Evolutionary conservation across 2,113 vertebrate genomes (phyloP).

Genomic region (Vimba vimba): DNA sequence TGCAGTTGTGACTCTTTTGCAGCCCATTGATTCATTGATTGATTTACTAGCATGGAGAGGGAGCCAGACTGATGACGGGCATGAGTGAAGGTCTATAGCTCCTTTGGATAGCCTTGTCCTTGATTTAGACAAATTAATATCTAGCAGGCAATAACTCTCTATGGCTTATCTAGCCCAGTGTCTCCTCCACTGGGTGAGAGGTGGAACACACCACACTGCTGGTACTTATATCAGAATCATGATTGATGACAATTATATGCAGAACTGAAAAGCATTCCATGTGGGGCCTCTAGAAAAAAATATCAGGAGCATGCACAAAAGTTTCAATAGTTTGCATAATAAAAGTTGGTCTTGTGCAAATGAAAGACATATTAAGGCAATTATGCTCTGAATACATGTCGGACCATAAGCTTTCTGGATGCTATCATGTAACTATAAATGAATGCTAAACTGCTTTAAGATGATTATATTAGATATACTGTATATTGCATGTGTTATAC

Average conservation of each 20-base stretch:
- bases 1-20: slow-evolving; percentile 30
- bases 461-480: neutral
- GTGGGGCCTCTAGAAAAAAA: neutral
- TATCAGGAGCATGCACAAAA: slow-evolving; percentile 4
- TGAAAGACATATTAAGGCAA: neutral
- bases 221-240: neutral
- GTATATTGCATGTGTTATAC: neutral
- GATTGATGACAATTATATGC: slow-evolving; percentile 52
- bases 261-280: slow-evolving; percentile 28
- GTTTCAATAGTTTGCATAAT: slow-evolving; percentile 9
- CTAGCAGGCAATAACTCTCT: slow-evolving; percentile 52
- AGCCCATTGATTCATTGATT: slow-evolving; percentile 55
- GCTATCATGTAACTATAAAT: neutral
- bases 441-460: neutral
- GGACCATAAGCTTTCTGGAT: neutral
- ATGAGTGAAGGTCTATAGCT: slow-evolving; percentile 45
- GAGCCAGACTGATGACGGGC: slow-evolving; percentile 42
- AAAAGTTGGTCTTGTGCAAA: slow-evolving; percentile 10
- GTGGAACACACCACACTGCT: slow-evolving; percentile 37
- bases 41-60: slow-evolving; percentile 42
- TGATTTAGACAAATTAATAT: slow-evolving; percentile 63
- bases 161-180: slow-evolving; percentile 40
- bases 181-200: slow-evolving; percentile 42
- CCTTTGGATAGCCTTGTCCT: slow-evolving; percentile 59
- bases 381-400: neutral